phyloP scores from a whole-genome alignment of 2,888 invertebrate genomes.

The Latheticus oryzae region DNA sequence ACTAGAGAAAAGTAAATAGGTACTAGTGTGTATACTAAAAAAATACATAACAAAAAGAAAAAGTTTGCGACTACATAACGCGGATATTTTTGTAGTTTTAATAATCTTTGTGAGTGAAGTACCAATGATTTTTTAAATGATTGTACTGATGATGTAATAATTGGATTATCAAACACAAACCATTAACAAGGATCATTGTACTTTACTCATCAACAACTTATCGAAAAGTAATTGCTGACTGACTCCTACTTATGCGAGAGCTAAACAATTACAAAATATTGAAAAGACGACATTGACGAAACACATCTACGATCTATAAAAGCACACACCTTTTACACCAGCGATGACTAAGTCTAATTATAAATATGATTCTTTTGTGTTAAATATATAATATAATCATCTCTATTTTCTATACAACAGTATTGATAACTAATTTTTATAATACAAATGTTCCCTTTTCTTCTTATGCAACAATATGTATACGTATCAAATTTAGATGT shows the following conservation, averaged over 20 bases:
- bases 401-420: conserved; percentile 65
- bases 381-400: conserved; percentile 61
- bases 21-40: conserved; percentile 41
- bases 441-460: conserved; percentile 65
- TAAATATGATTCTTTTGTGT: conserved; percentile 64
- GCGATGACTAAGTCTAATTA: conserved; percentile 62
- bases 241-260: conserved; percentile 39
- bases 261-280: conserved; percentile 48
- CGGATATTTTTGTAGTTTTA: conserved; percentile 29
- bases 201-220: conserved; percentile 31
- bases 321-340: conserved; percentile 67
- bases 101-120: conserved; percentile 34
- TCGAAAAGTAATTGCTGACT: conserved; percentile 37
- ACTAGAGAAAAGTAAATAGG: conserved; percentile 44
- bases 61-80: conserved; percentile 39
- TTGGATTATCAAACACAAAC: conserved; percentile 21
- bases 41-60: conserved; percentile 46
- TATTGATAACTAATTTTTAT: conserved; percentile 61
- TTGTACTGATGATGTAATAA: conserved; percentile 18
- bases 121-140: conserved; percentile 31
- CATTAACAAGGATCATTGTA: conserved; percentile 38
- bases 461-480: conserved; percentile 64
- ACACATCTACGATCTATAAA: conserved; percentile 62
- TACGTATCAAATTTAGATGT: conserved; percentile 62
- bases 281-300: conserved; percentile 57